These are phyloP conservation scores for Gryllus bimaculatus DNA, from an alignment of 1,140 invertebrate species.

Conservation along the genomic window DNA sequence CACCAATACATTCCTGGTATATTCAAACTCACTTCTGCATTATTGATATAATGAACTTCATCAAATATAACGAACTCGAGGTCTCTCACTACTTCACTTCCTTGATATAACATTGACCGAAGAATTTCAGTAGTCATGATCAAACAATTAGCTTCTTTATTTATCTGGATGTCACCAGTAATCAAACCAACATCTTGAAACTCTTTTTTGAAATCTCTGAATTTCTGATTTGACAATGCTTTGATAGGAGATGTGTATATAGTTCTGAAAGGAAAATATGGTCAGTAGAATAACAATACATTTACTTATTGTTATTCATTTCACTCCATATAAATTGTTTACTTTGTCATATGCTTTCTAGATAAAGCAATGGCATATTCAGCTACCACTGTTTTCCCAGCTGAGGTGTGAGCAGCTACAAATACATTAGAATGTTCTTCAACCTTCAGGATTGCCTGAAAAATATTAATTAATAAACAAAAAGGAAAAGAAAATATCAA, in stretches of 20 bases:
- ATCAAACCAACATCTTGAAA: constrained; percentile 86
- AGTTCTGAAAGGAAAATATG: constrained; percentile 49
- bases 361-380: constrained; percentile 97
- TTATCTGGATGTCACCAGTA: constrained; percentile 94
- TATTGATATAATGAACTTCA: constrained; percentile 99
- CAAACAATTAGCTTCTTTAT: constrained; percentile 84
- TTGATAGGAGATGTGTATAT: constrained; percentile 99
- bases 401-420: constrained; percentile 97
- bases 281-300: neutral
- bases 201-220: constrained; percentile 87
- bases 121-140: constrained; percentile 99
- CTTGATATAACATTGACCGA: constrained; percentile 93
- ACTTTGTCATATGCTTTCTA: constrained; percentile 84
- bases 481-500: neutral
- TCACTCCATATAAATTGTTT: constrained; percentile 13
- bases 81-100: constrained; percentile 88
- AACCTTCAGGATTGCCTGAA: constrained; percentile 81
- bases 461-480: constrained; percentile 9
- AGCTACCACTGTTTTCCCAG: constrained; percentile 97
- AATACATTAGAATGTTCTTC: constrained; percentile 94
- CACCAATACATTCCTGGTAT: constrained; percentile 8
- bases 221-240: constrained; percentile 98
- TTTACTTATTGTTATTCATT: neutral
- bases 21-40: constrained; percentile 63
- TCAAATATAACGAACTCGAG: constrained; percentile 99